Evolutionary conservation across 2,888 invertebrate genomes (phyloP), one percentile per base, ranked within the genome.

Genomic region (Netelia melanura): DNA sequence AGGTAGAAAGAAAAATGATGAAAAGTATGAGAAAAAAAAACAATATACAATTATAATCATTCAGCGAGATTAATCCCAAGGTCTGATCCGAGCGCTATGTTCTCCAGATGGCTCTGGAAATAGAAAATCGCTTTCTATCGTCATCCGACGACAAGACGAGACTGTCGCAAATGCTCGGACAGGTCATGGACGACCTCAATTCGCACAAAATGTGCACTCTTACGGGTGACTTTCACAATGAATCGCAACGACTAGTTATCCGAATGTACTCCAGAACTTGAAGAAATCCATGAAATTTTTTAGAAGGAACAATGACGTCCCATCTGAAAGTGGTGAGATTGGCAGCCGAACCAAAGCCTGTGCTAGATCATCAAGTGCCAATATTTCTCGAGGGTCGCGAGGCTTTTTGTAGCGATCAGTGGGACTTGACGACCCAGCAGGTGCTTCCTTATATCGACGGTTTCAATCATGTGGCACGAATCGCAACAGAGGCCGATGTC

Each of bases 381-480:
- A 96, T 98, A 75, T 95, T 98, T 88, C 94, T 97, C 25, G 96
- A 96, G 1, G 96, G 96, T 72, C 94, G 96, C 11, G 95, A 96
- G 86, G 95, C 95, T 23, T 96, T 96, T 44, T 95, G 96, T 68
- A 94, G 95, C 5, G 96, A 97, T 58, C 97, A 97, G 84, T 98
- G 98, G 98, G 99, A 99, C 92, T 95, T 99, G 48, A 98, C 98
- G 0, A 98, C 99, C 0, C 97, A 98, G 93, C 98, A 98, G 95
- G 97, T 97, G 83, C 94, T 98, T 38, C 98, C 98, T 0, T 97
- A 97, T 91, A 98, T 99, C 71, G 97, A 99, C 94, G 98, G 99
- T 0, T 97, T 97, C 91, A 98, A 98, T 94, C 98, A 99, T 93
- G 96, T 99, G 3, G 96, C 97, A 0, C 97, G 97, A 90, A 98